A percentile compares a stretch with the other conserved stretches of the same genome.
Evolutionary conservation across 1,140 invertebrate genomes (phyloP).

Genomic region (Lerema accius): DNA sequence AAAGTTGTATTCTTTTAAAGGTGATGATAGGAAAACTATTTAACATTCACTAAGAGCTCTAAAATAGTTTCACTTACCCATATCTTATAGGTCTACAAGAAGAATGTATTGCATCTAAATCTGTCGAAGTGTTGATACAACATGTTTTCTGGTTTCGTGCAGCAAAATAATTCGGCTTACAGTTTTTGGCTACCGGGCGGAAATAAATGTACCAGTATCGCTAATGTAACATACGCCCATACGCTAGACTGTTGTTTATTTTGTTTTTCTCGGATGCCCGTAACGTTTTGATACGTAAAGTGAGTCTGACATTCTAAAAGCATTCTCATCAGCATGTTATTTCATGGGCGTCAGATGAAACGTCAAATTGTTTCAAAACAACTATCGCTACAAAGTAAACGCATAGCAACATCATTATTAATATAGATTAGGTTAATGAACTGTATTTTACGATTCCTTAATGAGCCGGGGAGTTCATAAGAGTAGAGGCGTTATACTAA

Average conservation of each 20-base stretch:
- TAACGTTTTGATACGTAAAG: slow-evolving; percentile 21
- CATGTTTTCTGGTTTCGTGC: slow-evolving; percentile 8
- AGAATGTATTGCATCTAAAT: slow-evolving; percentile 14
- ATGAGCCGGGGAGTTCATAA: too few relatives aligned
- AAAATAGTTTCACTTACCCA: slow-evolving; percentile 10
- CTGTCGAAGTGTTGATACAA: slow-evolving; percentile 10
- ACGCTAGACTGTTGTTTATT: slow-evolving; percentile 11
- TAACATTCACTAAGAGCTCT: neutral
- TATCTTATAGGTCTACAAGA: slow-evolving; percentile 2
- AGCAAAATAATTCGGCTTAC: slow-evolving; percentile 6
- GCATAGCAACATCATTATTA: neutral
- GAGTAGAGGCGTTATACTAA: too few relatives aligned
- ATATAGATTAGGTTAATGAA: too few relatives aligned
- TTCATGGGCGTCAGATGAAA: neutral
- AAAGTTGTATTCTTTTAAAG: too few relatives aligned
- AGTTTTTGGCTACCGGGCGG: slow-evolving; percentile 2
- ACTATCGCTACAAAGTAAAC: neutral
- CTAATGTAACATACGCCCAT: slow-evolving; percentile 15
- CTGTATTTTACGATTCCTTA: too few relatives aligned
- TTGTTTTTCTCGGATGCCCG: slow-evolving; percentile 8
- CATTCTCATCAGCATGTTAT: slow-evolving; percentile 4
- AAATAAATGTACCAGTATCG: neutral
- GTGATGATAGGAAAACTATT: too few relatives aligned
- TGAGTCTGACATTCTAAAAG: slow-evolving; percentile 3
- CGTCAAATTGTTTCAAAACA: neutral